phyloP scores from a whole-genome alignment of 2,797 vertebrate species.

The Argyrosomus regius region DNA sequence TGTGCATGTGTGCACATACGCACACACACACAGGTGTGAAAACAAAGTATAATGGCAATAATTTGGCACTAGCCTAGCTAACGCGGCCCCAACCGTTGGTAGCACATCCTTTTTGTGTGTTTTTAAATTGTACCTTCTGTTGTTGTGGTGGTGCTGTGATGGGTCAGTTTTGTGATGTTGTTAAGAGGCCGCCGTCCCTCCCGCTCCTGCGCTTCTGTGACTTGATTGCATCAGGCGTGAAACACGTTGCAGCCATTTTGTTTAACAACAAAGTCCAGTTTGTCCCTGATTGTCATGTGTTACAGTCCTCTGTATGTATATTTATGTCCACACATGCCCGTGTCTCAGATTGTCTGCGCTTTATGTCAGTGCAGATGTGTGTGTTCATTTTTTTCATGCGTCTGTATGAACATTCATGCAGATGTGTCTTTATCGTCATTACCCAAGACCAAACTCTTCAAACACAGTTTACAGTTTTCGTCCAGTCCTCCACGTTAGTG shows the following conservation, averaged over 20 bases:
- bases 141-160: slow-evolving; percentile 54
- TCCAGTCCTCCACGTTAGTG: slow-evolving; percentile 40
- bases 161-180: slow-evolving; percentile 59
- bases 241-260: slow-evolving; percentile 16
- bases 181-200: slow-evolving; percentile 31
- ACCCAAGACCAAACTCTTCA: slow-evolving; percentile 60
- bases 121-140: slow-evolving; percentile 45
- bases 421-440: slow-evolving; percentile 30
- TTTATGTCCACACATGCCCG: slow-evolving; percentile 41
- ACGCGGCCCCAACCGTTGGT: slow-evolving; percentile 56
- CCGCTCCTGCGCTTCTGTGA: slow-evolving; percentile 57
- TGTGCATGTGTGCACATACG: slow-evolving; percentile 25
- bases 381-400: slow-evolving; percentile 12
- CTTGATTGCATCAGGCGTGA: slow-evolving; percentile 34
- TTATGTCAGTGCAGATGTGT: slow-evolving; percentile 26
- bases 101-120: slow-evolving; percentile 51
- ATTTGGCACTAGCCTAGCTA: slow-evolving; percentile 62
- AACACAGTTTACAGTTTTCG: slow-evolving; percentile 65
- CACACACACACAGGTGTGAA: slow-evolving; percentile 48
- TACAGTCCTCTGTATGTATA: slow-evolving; percentile 40
- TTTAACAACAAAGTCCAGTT: slow-evolving; percentile 32
- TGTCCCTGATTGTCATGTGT: slow-evolving; percentile 44
- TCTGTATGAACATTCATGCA: slow-evolving; percentile 24
- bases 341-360: slow-evolving; percentile 36
- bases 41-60: slow-evolving; percentile 83